Percentiles rank a stretch among this genome's conserved stretches.
Conservation (phyloP, 37 sponge, comb jelly and placozoan species). For the Chondrosia reniformis region DNA sequence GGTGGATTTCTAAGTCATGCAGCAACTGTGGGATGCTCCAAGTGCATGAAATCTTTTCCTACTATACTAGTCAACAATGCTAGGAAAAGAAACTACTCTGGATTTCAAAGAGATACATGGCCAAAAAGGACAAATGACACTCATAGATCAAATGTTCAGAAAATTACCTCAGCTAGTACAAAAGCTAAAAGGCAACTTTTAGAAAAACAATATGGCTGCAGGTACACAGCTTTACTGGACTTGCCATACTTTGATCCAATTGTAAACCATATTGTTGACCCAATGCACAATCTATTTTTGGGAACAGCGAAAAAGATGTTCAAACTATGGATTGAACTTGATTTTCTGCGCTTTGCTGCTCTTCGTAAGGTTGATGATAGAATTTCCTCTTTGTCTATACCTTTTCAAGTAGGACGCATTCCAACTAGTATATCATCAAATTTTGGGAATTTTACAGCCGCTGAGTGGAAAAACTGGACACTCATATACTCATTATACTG, state of each 20-base stretch:
- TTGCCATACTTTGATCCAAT: constrained; percentile 35
- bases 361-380: neutral
- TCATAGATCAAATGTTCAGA: neutral
- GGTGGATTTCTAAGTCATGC: constrained; percentile 44
- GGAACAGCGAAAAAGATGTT: neutral
- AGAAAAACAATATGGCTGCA: neutral
- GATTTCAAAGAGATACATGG: constrained; percentile 30
- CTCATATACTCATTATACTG: constrained; percentile 15
- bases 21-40: constrained; percentile 42
- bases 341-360: neutral
- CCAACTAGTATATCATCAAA: constrained; percentile 21
- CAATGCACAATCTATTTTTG: constrained; percentile 47
- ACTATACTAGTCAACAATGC: neutral
- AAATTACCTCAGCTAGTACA: neutral
- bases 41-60: constrained; percentile 38
- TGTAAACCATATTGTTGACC: constrained; percentile 40
- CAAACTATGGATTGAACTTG: neutral
- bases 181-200: neutral
- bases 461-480: constrained; percentile 48
- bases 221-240: constrained; percentile 21
- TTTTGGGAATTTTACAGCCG: constrained; percentile 41
- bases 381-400: constrained; percentile 7
- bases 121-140: neutral
- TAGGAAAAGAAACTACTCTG: constrained; percentile 1
- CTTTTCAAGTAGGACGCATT: constrained; percentile 27